These are phyloP conservation scores for Leistus spinibarbis DNA, from an alignment of 2,888 invertebrate species.

Conservation along the genomic window DNA sequence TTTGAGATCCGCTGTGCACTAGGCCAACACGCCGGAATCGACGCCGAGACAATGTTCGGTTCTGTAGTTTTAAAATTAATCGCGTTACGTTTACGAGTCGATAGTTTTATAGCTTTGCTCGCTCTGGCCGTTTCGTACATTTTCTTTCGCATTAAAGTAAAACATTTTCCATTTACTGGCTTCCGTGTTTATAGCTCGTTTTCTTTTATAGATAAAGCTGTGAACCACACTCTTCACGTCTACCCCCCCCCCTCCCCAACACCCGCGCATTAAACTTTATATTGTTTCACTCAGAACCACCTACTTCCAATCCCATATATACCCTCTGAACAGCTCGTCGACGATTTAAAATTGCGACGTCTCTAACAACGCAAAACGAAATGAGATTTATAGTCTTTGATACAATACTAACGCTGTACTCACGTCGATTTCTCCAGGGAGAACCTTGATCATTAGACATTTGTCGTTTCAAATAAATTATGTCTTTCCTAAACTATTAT, in stretches of 20 bases:
- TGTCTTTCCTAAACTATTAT: not conserved
- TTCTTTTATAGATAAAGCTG: slow-evolving; percentile 50
- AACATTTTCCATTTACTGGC: slow-evolving; percentile 48
- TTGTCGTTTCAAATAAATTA: not conserved
- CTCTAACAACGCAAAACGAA: slow-evolving; percentile 22
- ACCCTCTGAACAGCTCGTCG: not conserved
- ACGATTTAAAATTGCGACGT: slow-evolving; percentile 29
- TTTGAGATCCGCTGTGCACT: slow-evolving; percentile 21
- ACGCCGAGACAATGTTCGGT: not conserved
- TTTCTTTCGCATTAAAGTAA: slow-evolving; percentile 49
- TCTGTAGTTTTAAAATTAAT: slow-evolving; percentile 29
- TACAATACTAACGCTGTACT: slow-evolving; percentile 9
- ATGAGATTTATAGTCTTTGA: slow-evolving; percentile 27
- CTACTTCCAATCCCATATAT: slow-evolving; percentile 8
- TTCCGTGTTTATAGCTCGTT: slow-evolving; percentile 49
- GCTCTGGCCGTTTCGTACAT: slow-evolving; percentile 5
- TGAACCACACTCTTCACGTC: slow-evolving; percentile 42
- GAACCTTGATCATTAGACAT: not conserved
- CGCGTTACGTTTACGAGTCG: slow-evolving; percentile 36
- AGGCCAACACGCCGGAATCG: slow-evolving; percentile 18
- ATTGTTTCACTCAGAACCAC: slow-evolving; percentile 25
- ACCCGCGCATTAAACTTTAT: slow-evolving; percentile 21
- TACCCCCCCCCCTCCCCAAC: not conserved
- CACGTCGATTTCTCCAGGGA: not conserved
- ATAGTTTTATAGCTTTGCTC: slow-evolving; percentile 29